Conservation (phyloP, 2,797 vertebrate species). For the Pagetopsis macropterus region DNA sequence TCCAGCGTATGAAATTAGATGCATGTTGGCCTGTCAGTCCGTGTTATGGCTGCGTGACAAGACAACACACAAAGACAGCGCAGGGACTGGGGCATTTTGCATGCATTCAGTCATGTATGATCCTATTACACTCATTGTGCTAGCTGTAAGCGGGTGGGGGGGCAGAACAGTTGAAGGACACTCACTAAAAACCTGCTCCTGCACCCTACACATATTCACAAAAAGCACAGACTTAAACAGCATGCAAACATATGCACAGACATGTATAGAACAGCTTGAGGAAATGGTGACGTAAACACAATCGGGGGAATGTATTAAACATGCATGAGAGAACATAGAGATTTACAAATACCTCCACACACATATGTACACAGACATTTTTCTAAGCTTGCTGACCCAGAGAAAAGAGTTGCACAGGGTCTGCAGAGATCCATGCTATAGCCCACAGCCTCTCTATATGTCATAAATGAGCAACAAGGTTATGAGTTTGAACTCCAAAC, state of each 20-base stretch:
- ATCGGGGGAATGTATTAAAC: conserved; percentile 21
- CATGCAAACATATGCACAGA: conserved; percentile 14
- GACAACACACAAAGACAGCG: conserved; percentile 43
- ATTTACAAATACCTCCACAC: conserved; percentile 1
- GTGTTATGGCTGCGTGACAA: conserved; percentile 34
- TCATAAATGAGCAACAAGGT: conserved; percentile 35
- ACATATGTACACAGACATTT: neutral
- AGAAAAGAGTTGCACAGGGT: conserved; percentile 17
- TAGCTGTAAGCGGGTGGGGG: conserved; percentile 6
- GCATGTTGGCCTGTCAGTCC: conserved; percentile 61
- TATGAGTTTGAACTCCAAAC: conserved; percentile 47
- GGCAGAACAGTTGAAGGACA: conserved; percentile 38
- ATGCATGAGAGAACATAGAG: conserved; percentile 31
- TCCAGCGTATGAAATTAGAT: conserved; percentile 42
- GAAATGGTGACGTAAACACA: neutral
- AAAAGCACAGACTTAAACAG: neutral
- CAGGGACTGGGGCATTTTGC: conserved; percentile 41
- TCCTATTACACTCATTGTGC: conserved; percentile 57
- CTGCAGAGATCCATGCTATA: conserved; percentile 31
- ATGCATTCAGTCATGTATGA: conserved; percentile 67
- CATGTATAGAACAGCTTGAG: conserved; percentile 9
- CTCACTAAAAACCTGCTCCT: conserved; percentile 12
- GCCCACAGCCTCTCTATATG: conserved; percentile 29
- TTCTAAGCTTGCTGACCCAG: conserved; percentile 18
- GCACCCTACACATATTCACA: neutral